Base-by-base conservation (phyloP, 1,140 invertebrate genomes). In the Lanistes nyassanus region DNA sequence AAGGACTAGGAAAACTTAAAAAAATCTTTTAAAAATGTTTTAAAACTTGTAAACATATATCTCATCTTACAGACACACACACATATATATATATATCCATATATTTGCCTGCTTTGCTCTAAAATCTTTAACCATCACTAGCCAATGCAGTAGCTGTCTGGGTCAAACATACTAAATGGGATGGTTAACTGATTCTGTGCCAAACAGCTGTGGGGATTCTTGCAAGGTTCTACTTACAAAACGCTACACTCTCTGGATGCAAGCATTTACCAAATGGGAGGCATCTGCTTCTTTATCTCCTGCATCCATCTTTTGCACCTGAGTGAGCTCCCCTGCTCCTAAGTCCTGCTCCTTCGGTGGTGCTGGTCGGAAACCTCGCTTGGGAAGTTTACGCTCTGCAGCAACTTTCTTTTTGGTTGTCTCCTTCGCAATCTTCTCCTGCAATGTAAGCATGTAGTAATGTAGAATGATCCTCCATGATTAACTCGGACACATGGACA, bases 401-500 rank as follows among this genome's bases (percentile, higher is more conserved):
- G 39, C 23, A 16, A 42, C 37, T 62, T 60, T 73, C 36, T 73
- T 73, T 55, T 73, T 73, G n/a, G 34, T 26, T 60, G 56, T 58
- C 26, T 73, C 55, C 26, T 34, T 58, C 26, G 21, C 26, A 6
- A 36, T 11, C 39, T 29, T 37, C 39, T 68, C 66, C 66, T 68
- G 26, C 5, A 47, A 31, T 19, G 36, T 21, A 36, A 66, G 37
- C 26, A 29, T 29, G n/a, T 31, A 9, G 2, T 29, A 36, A 42
- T 3, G 13, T 34, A 16, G 31, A 67, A 9, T 3, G 56, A 26
- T 60, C 11, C 11, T 26, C 29, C 29, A n/a, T n/a, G n/a, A n/a
- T n/a, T n/a, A n/a, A n/a, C n/a, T n/a, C n/a, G n/a, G n/a, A n/a
- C n/a, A n/a, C n/a, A n/a, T n/a, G n/a, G n/a, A n/a, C n/a, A n/a